Evolutionary conservation across 1,140 invertebrate species (phyloP).

Genomic region (Aphelinus atriplicis): DNA sequence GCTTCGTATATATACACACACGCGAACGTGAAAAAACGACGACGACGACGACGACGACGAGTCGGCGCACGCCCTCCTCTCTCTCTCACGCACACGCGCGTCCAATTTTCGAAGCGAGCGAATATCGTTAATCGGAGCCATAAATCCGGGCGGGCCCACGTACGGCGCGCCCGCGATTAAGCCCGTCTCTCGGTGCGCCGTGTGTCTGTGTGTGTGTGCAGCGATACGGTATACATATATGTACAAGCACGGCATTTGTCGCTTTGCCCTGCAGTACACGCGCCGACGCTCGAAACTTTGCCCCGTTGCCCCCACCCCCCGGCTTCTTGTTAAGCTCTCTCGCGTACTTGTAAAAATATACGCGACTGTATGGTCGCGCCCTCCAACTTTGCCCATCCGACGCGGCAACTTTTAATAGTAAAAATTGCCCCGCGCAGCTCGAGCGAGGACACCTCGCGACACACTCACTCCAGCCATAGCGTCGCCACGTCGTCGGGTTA

Average conservation of each 20-base stretch:
- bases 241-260: too few species aligned
- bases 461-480: too few species aligned
- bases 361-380: not conserved
- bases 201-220: not conserved
- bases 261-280: too few species aligned
- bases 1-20: conserved; percentile 7
- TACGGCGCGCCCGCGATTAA: conserved; percentile 23
- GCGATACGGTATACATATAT: not conserved
- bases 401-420: conserved; percentile 17
- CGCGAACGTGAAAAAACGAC: not conserved
- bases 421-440: not conserved
- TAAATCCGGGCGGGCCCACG: conserved; percentile 36
- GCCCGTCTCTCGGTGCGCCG: conserved; percentile 1
- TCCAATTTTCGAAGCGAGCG: conserved; percentile 24
- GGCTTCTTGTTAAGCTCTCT: conserved; percentile 27
- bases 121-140: conserved; percentile 41
- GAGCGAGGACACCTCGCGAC: too few species aligned
- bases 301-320: not conserved
- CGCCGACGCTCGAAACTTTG: conserved; percentile 31
- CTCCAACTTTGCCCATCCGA: conserved; percentile 6
- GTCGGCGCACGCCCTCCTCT: not conserved
- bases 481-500: too few species aligned
- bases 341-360: conserved; percentile 13
- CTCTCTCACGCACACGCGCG: conserved; percentile 12
- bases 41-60: too few species aligned